Evolutionary conservation across 2,888 invertebrate genomes (phyloP), one percentile per base, ranked within the genome.

Genomic region (Ornithoptera priamus): DNA sequence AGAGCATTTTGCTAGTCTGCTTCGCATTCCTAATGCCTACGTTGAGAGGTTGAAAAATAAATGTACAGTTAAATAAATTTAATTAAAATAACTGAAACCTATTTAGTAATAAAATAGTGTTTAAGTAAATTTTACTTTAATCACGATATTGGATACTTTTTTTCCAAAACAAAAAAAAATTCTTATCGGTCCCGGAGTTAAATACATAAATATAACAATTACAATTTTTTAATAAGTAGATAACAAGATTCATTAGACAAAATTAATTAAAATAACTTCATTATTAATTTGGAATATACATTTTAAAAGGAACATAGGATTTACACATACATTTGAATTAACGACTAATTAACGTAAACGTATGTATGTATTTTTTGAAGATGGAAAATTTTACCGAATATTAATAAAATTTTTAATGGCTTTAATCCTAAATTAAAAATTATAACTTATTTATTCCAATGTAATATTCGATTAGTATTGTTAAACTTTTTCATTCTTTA

Each of bases 261-360:
- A 39, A 36, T 61, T 2, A 15, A 20, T 60, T 36, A 60, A 60
- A 39, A 18, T 30, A 46, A 60, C 24, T 24, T 36, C 12, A 24
- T 65, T 36, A 39, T 56, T 30, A 50, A 70, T 50, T 67, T 67
- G 67, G 70, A 67, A 65, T 71, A 65, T 8, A 10, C 24, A 7
- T n/a, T 65, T 30, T n/a, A 36, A 60, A 67, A 71, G 67, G 67
- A 71, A 71, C 70, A 67, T 36, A 18, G 10, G 15, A 58, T 22
- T 22, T 58, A 58, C 22, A 58, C 20, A 20, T n/a, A 58, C 22
- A 24, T 20, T 22, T 58, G 22, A 22, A n/a, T 58, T 58, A 58
- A 15, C 22, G 8, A 24, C 57, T 58, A 58, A 46, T 18, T 56
- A 30, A 58, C 10, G 10, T 39, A 42, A 30, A 42, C 42, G n/a